Evolutionary conservation across 2,797 vertebrate genomes (phyloP).

Genomic region (Sternarchorhynchus goeldii): DNA sequence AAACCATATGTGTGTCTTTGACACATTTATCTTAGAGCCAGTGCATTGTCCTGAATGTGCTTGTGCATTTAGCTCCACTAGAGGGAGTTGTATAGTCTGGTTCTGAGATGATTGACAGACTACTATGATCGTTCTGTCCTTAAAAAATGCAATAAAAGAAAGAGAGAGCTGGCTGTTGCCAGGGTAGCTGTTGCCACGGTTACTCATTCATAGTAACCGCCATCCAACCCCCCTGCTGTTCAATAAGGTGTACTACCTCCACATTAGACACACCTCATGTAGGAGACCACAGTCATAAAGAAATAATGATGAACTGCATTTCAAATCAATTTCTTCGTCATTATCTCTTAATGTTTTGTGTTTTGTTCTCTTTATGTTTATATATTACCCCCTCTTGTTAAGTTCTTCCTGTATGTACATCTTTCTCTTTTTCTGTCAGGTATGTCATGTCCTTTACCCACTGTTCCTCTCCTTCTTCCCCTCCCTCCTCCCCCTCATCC

Average conservation of each 20-base stretch:
- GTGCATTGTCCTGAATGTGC: slow-evolving; percentile 45
- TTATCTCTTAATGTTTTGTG: too few relatives aligned
- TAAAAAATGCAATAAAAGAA: slow-evolving; percentile 71
- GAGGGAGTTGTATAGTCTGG: slow-evolving; percentile 55
- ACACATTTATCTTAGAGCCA: not conserved
- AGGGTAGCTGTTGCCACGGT: slow-evolving; percentile 78
- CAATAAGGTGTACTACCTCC: slow-evolving; percentile 56
- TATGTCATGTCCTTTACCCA: not conserved
- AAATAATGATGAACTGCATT: too few relatives aligned
- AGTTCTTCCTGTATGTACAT: not conserved
- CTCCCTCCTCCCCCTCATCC: slow-evolving; percentile 2
- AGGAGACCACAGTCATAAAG: slow-evolving; percentile 31
- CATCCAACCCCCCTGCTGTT: slow-evolving; percentile 71
- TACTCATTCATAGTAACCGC: slow-evolving; percentile 66
- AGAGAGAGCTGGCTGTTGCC: slow-evolving; percentile 73
- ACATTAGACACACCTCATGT: slow-evolving; percentile 45
- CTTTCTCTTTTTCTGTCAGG: not conserved
- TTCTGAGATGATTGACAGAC: slow-evolving; percentile 72
- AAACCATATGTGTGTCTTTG: not conserved
- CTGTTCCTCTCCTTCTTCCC: not conserved
- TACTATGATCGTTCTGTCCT: slow-evolving; percentile 69
- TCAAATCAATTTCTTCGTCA: too few relatives aligned
- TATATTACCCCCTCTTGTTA: not conserved
- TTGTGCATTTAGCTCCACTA: slow-evolving; percentile 53
- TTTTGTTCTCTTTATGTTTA: too few relatives aligned